Conservation (phyloP, 1,140 invertebrate species). For the Brachionus plicatilis region DNA sequence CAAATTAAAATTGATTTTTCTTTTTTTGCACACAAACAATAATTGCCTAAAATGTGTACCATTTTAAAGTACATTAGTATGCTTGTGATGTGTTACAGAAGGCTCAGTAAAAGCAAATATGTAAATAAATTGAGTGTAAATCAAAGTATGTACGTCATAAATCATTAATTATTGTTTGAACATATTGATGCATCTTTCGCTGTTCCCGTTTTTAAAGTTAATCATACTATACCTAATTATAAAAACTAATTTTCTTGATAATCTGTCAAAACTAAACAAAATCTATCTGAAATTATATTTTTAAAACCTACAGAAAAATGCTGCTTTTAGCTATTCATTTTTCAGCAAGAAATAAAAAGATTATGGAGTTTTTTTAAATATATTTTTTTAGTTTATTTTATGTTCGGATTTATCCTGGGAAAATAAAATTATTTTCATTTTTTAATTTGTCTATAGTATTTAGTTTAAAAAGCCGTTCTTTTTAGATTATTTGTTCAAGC, state of each 20-base stretch:
- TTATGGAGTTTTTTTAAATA: background rate
- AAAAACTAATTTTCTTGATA: background rate
- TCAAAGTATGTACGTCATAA: background rate
- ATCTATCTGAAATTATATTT: background rate
- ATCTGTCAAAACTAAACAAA: background rate
- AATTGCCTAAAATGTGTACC: background rate
- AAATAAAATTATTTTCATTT: background rate
- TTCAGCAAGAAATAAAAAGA: background rate
- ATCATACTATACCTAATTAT: background rate
- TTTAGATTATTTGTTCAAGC: background rate
- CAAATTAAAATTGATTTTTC: too few relatives aligned
- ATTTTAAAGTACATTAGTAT: background rate
- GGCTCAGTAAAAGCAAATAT: background rate
- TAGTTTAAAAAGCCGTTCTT: background rate
- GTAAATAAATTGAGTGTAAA: background rate
- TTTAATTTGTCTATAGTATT: background rate
- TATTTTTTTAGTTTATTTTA: background rate
- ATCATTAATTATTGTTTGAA: background rate
- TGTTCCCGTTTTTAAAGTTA: background rate
- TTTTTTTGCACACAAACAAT: too few relatives aligned
- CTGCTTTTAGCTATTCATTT: background rate
- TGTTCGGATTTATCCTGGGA: background rate
- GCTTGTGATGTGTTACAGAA: background rate
- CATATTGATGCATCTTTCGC: background rate
- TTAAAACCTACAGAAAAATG: too few relatives aligned